phyloP scores from a whole-genome alignment of 2,113 vertebrate genomes.

The Uria lomvia region DNA sequence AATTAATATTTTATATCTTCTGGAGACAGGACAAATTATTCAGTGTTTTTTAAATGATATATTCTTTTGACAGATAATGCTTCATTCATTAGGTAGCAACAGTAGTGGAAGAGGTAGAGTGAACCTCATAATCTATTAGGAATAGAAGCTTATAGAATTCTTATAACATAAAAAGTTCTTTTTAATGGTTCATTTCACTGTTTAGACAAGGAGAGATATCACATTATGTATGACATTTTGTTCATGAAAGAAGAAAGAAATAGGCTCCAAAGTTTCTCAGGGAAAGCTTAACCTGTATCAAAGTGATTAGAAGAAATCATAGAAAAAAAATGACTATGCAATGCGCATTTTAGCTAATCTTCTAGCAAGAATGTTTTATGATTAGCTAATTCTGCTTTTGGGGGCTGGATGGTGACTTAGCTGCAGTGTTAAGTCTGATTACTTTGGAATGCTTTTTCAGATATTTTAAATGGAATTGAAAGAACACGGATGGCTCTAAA shows the following conservation, averaged over 20 bases:
- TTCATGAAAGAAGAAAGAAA: constrained; percentile 1
- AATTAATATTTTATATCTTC: neutral
- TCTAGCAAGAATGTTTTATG: neutral
- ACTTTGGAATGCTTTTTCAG: constrained; percentile 15
- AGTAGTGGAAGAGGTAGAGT: neutral
- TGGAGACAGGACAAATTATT: neutral
- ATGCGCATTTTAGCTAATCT: neutral
- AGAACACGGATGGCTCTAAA: neutral
- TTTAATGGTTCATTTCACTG: constrained; percentile 2
- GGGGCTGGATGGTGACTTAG: neutral
- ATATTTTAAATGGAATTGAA: neutral
- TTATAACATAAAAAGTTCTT: neutral
- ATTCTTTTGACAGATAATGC: neutral
- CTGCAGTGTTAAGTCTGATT: constrained; percentile 3
- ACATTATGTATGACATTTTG: neutral
- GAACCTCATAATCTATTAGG: neutral
- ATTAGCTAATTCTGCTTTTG: constrained; percentile 30
- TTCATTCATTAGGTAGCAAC: neutral
- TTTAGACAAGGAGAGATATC: neutral
- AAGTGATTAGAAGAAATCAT: neutral
- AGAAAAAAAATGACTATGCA: neutral
- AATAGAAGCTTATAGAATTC: neutral
- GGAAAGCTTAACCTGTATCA: constrained; percentile 8
- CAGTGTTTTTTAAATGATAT: neutral
- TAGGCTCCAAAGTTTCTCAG: neutral